These are phyloP conservation scores for Sphinx pinastri DNA, from an alignment of 2,888 invertebrate genomes.

Conservation along the genomic window DNA sequence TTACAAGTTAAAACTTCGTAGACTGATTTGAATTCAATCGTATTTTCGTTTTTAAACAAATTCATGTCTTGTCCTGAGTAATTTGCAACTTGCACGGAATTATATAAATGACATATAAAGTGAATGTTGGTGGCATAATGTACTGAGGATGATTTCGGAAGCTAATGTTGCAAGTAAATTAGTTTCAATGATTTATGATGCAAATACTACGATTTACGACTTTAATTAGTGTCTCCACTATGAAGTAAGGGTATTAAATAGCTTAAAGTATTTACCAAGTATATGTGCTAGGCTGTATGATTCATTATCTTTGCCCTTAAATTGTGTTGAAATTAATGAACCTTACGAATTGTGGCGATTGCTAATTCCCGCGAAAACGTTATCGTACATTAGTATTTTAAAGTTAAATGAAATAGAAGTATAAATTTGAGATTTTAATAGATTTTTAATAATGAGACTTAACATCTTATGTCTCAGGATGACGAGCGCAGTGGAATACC, in stretches of 20 bases:
- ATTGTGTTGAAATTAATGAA: slow-evolving; percentile 3
- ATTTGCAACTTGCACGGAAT: not conserved
- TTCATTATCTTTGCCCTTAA: slow-evolving; percentile 43
- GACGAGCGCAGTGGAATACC: too few species aligned
- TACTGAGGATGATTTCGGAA: not conserved
- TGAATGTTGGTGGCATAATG: slow-evolving; percentile 2
- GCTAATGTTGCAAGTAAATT: not conserved
- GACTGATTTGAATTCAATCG: slow-evolving; percentile 8
- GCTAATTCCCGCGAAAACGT: not conserved
- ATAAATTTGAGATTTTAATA: too few species aligned
- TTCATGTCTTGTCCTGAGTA: not conserved
- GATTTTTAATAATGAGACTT: too few species aligned
- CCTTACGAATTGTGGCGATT: not conserved
- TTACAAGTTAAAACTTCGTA: too few species aligned
- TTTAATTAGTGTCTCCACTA: not conserved
- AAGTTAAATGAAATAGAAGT: too few species aligned
- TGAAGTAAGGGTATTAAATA: not conserved
- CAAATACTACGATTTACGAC: not conserved
- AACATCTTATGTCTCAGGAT: too few species aligned
- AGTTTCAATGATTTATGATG: slow-evolving; percentile 14
- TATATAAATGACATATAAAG: slow-evolving; percentile 10
- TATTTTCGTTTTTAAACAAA: not conserved
- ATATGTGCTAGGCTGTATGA: slow-evolving; percentile 22
- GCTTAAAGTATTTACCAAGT: not conserved
- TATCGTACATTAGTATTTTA: not conserved